These are phyloP conservation scores for Synergus laeviventris DNA, from an alignment of 2,888 invertebrate genomes.

Conservation along the genomic window DNA sequence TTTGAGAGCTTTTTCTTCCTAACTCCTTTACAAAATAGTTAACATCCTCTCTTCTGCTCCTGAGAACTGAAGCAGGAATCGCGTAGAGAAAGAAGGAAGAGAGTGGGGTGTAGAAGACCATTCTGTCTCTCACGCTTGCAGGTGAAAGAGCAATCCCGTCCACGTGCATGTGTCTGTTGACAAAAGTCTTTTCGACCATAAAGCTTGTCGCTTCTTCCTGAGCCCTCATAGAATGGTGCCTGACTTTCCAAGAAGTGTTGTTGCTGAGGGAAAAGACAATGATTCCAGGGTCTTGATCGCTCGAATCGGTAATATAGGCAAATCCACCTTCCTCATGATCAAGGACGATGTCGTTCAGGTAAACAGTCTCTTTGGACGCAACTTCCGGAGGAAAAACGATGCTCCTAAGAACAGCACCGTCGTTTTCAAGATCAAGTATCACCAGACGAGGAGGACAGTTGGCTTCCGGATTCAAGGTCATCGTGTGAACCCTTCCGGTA, in stretches of 20 bases:
- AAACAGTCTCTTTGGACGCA: slow-evolving; percentile 79
- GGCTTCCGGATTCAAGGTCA: slow-evolving; percentile 71
- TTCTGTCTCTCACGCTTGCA: slow-evolving; percentile 58
- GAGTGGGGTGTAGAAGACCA: slow-evolving; percentile 82
- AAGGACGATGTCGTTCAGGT: slow-evolving; percentile 84
- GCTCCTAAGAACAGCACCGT: slow-evolving; percentile 76
- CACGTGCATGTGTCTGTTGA: slow-evolving; percentile 80
- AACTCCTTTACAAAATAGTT: slow-evolving; percentile 78
- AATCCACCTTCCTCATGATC: slow-evolving; percentile 82
- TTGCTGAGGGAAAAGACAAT: slow-evolving; percentile 83
- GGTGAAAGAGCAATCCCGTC: slow-evolving; percentile 86
- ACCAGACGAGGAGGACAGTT: slow-evolving; percentile 84
- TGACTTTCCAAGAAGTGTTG: slow-evolving; percentile 83
- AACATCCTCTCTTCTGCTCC: slow-evolving; percentile 76
- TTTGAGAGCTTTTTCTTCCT: slow-evolving; percentile 82
- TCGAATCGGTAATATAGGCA: slow-evolving; percentile 85
- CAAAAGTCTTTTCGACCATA: slow-evolving; percentile 79
- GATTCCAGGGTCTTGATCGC: slow-evolving; percentile 82
- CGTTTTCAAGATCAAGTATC: slow-evolving; percentile 81
- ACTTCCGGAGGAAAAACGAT: slow-evolving; percentile 81
- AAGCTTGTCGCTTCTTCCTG: slow-evolving; percentile 79
- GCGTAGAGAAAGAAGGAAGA: slow-evolving; percentile 83
- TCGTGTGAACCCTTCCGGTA: slow-evolving; percentile 81
- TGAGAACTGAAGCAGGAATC: slow-evolving; percentile 80
- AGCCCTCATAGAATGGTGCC: slow-evolving; percentile 82